Percentiles rank a stretch among this genome's conserved stretches.
These are phyloP conservation scores for Callospermophilus lateralis DNA, from an alignment of 2,113 vertebrate genomes.

Conservation along the genomic window DNA sequence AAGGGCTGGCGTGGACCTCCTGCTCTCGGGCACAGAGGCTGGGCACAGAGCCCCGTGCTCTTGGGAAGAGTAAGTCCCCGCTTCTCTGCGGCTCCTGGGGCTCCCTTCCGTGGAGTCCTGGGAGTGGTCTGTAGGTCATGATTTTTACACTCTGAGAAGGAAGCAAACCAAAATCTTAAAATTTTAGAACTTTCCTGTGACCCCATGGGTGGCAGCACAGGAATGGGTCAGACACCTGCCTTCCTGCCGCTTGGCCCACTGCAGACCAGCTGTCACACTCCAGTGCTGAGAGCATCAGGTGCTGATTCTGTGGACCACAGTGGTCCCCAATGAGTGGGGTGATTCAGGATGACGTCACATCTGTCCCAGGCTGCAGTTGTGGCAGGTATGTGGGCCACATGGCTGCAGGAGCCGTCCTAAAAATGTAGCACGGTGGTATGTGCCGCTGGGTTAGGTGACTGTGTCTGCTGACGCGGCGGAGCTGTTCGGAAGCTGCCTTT, in stretches of 20 bases:
- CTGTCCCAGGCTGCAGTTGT: neutral
- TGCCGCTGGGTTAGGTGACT: no score
- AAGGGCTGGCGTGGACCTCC: fast-evolving
- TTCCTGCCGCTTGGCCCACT: neutral
- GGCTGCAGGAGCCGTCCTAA: neutral
- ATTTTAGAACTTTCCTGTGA: neutral
- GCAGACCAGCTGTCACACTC: neutral
- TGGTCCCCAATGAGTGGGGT: neutral
- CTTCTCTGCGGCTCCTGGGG: neutral
- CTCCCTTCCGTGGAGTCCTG: neutral
- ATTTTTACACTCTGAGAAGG: neutral
- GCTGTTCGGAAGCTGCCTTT: neutral
- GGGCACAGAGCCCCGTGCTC: neutral
- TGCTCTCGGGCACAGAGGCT: neutral
- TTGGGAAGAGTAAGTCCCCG: neutral
- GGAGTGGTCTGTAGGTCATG: neutral
- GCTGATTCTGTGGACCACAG: conserved; percentile 37
- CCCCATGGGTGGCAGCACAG: neutral
- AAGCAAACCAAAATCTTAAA: neutral
- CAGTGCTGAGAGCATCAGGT: neutral
- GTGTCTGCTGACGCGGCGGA: neutral
- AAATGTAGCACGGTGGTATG: neutral
- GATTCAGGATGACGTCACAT: neutral
- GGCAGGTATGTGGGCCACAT: neutral
- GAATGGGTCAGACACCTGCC: neutral